Evolutionary conservation across 2,113 vertebrate genomes (phyloP), one percentile per base, ranked within the genome.

Genomic region (Phylloscopus whistleri): DNA sequence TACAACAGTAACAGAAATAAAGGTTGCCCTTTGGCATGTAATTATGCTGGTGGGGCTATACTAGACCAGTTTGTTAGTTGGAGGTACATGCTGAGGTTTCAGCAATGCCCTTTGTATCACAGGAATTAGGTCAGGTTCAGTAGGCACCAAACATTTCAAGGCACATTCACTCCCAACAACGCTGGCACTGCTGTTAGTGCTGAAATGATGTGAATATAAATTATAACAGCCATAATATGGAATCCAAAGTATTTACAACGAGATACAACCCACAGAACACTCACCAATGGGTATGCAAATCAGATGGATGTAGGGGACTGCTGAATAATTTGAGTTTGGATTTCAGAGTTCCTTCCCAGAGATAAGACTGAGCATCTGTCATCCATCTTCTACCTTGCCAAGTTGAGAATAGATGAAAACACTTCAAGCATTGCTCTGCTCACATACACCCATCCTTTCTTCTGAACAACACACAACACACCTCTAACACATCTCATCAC

Each of bases 261-360:
- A 92, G 64, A 46, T n/a, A 26, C 43, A 78, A 66, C 10, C 14
- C 52, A 66, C 21, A 12, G 31, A 58, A 62, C 11, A 3, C 9
- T 86, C 52, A 59, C 23, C 59, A 53, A 7, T 46, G 16, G 72
- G 24, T 12, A 87, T 26, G 51, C 21, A 77, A 87, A 93, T 58
- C 70, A 60, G 19, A 69, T 27, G 26, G 55, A 62, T 77, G 66
- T 69, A 74, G 43, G 33, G 18, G 9, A 87, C 35, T 63, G 41
- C 46, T 75, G 81, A 87, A 30, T 68, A 84, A 78, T 79, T 64
- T 31, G 27, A 81, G 44, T n/a, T 55, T 69, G 68, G 43, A 49
- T 94, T 93, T 70, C 72, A 80, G 63, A 58, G 8, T 37, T 92
- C 55, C 73, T 89, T 94, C 70, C 84, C 60, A 84, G 78, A 84